Conservation (phyloP, 2,888 invertebrate genomes). For the Tribolium freemani region DNA sequence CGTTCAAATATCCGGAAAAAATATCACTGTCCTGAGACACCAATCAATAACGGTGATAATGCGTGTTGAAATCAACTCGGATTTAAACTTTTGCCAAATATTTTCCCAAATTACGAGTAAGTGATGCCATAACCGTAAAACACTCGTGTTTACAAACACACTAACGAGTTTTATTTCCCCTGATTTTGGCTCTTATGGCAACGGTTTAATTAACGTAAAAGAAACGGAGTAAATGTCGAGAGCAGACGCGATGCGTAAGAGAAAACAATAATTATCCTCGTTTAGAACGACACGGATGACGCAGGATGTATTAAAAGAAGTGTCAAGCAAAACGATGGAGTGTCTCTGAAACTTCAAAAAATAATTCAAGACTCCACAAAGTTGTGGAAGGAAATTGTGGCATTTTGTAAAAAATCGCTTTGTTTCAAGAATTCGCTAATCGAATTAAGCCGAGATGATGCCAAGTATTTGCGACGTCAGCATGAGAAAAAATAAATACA, state of each 20-base stretch:
- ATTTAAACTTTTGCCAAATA: conserved; percentile 11
- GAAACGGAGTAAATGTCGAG: conserved; percentile 10
- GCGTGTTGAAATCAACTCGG: background rate
- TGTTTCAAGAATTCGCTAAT: background rate
- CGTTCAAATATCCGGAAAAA: conserved; percentile 17
- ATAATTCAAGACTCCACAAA: no score
- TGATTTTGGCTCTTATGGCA: background rate
- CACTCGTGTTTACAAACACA: conserved; percentile 20
- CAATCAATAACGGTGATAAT: conserved; percentile 1
- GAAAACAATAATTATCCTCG: conserved; percentile 24
- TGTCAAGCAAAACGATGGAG: conserved; percentile 16
- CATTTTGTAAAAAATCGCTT: background rate
- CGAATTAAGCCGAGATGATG: background rate
- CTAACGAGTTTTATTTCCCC: conserved; percentile 3
- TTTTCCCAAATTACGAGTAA: conserved; percentile 17
- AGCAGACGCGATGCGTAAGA: conserved; percentile 14
- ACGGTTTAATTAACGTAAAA: conserved; percentile 18
- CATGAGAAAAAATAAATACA: background rate
- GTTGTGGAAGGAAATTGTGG: no score
- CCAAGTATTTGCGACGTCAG: background rate
- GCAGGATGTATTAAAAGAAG: conserved; percentile 27
- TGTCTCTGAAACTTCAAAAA: no score
- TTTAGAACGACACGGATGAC: conserved; percentile 13
- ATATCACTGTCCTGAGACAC: conserved; percentile 14
- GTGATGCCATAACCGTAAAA: conserved; percentile 24